Base-by-base conservation (phyloP, 2,888 invertebrate species). In the Dolichomitus sp. region DNA sequence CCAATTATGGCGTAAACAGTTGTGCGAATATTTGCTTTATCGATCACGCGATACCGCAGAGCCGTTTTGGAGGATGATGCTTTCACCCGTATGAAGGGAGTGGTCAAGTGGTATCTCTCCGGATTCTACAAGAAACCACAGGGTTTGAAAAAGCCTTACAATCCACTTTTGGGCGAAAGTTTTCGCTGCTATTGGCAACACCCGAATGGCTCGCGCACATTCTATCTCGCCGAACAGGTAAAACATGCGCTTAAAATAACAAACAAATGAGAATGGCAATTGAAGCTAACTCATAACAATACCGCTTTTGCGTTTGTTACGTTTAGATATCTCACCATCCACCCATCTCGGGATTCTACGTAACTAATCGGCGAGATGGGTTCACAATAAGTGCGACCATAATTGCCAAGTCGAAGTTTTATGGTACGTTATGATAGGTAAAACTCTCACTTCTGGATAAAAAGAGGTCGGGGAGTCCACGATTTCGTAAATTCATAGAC, bases 111-210 rank as follows among this genome's bases (percentile, higher is more conserved):
- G 98, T 99, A 99, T 94, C 95, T 99, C 37, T 98, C 98, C 0
- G 98, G 99, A 1, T 96, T 99, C 91, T 98, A 99, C 94, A 97
- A 98, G 88, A 99, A 99, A 93, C 99, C 99, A 0, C 98, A 98
- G 94, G 99, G 99, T 4, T 95, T 99, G 63, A 99, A 99, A 94
- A 99, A 99, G 93, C 99, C 99, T 0, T 99, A 99, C 93, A 99
- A 99, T 95, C 99, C 99, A 0, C 97, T 99, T 72, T 95, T 99
- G 65, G 99, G 99, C 0, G 99, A 99, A 94, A 97, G 96, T 0
- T 99, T 98, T 94, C 95, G 99, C 0, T 99, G 99, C 90, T 98
- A 96, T 93, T 99, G 99, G 99, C 95, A 96, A 85, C 98, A 99
- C 94, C 95, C 95, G 0, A 96, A 96, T 73, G 97, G 97, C 68